Evolutionary conservation across 2,888 invertebrate species (phyloP), one percentile per base, ranked within the genome.

Genomic region (Rotaria macrura): DNA sequence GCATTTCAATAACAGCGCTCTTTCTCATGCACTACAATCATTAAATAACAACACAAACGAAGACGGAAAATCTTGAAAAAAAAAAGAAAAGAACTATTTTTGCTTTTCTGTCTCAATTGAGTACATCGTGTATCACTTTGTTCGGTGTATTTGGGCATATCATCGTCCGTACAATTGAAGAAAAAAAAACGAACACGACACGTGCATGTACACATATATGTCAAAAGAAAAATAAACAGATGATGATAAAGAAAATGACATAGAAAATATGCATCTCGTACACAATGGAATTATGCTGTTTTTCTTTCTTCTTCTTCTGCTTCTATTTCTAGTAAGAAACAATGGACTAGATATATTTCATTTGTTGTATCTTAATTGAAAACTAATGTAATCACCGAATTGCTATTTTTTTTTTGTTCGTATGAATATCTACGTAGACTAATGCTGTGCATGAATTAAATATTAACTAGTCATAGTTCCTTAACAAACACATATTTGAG

Each of bases 391-490:
- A 43, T 43, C 43, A 43, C 10, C 43, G 5, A 43, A 10, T 43
- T 43, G 43, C 10, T 43, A 7, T 10, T 43, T 43, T 43, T 43
- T 43, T 43, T 5, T 10, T 47, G 10, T 47, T 3, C 47, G 2
- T 47, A 47, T 47, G 10, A 14, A 9, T 47, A 47, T 47, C 47
- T 47, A 47, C 9, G 12, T 1, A 9, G 1, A 47, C 14, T 47
- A 47, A 47, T 47, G 10, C 10, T 47, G 10, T 14, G n/a, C 14
- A 57, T n/a, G 29, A 12, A 57, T 74, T 23, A 72, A 72, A 93
- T 93, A 88, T 91, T 95, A 87, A 93, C 93, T 88, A 92, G 93
- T 83, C 93, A 94, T 2, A 93, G 94, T 88, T 94, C n/a, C 74
- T 20, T 10, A 20, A 40, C 23, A 38, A 40, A 38, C 7, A 10